A percentile compares a stretch with the other conserved stretches of the same genome.
phyloP scores from a whole-genome alignment of 1,140 invertebrate species.

The Lepidostoma basale region DNA sequence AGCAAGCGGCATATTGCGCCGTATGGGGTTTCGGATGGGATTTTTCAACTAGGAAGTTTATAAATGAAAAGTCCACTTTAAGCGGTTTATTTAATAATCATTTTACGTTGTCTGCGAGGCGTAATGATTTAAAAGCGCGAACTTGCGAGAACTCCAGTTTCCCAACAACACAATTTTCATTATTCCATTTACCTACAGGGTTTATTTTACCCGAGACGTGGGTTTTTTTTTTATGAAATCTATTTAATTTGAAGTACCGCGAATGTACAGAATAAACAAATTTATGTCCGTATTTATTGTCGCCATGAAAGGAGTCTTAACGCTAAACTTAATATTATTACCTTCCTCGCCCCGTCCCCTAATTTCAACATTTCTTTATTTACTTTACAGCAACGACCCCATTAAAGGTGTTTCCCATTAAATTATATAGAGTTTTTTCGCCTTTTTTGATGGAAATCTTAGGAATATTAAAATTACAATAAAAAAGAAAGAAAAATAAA shows the following conservation, averaged over 20 bases:
- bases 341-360: background rate
- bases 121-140: constrained; percentile 1
- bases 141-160: no score
- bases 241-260: no score
- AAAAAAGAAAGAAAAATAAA: constrained; percentile 42
- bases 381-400: background rate
- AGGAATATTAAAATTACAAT: constrained; percentile 45
- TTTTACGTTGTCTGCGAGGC: background rate
- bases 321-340: background rate
- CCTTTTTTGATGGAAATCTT: constrained; percentile 26
- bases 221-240: no score
- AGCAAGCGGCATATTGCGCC: constrained; percentile 33
- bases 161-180: no score
- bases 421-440: constrained; percentile 37
- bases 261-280: no score
- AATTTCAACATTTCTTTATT: background rate
- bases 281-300: background rate
- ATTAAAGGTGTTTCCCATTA: constrained; percentile 37
- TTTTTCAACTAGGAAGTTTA: constrained; percentile 44
- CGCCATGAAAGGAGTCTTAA: background rate
- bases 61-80: constrained; percentile 41
- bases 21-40: constrained; percentile 40
- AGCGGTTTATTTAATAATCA: constrained; percentile 39
- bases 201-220: no score
- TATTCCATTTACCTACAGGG: no score